Evolutionary conservation across 2,888 invertebrate species (phyloP).

Genomic region (Caenorhabditis sp.): DNA sequence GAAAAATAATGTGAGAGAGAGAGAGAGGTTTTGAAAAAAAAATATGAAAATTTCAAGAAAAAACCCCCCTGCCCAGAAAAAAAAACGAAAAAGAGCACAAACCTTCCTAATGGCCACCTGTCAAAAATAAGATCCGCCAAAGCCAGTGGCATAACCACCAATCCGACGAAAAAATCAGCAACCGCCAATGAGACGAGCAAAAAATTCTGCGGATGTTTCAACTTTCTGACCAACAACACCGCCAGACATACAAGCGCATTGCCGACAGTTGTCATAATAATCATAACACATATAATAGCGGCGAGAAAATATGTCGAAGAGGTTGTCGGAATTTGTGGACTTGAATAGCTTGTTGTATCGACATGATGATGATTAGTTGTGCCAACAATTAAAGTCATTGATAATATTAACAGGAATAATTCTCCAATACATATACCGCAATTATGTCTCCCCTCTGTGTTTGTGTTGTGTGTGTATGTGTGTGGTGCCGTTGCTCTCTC

Average conservation of each 20-base stretch:
- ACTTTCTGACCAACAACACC: slow-evolving; percentile 74
- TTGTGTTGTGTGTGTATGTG: neutral
- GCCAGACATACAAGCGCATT: slow-evolving; percentile 75
- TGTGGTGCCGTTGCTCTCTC: neutral
- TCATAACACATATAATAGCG: slow-evolving; percentile 72
- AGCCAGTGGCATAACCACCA: slow-evolving; percentile 75
- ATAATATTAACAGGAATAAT: neutral
- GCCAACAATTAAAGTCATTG: too few relatives aligned
- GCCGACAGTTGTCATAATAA: slow-evolving; percentile 74
- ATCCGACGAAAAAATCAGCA: slow-evolving; percentile 74
- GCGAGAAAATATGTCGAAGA: slow-evolving; percentile 24
- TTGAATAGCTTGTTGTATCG: slow-evolving; percentile 1
- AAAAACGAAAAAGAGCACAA: slow-evolving; percentile 1
- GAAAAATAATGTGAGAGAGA: too few relatives aligned
- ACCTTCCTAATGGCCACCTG: slow-evolving; percentile 55
- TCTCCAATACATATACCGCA: neutral
- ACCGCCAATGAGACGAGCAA: slow-evolving; percentile 74
- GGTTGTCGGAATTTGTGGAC: slow-evolving; percentile 22
- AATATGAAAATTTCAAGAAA: neutral
- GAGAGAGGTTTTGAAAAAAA: too few relatives aligned
- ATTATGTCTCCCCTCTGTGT: too few relatives aligned
- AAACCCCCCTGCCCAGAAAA: neutral
- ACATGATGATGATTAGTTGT: too few relatives aligned
- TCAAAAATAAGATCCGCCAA: slow-evolving; percentile 68
- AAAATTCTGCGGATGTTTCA: slow-evolving; percentile 70